Percentiles rank a stretch among this genome's conserved stretches.
These are phyloP conservation scores for Hiodon alosoides DNA, from an alignment of 2,113 vertebrate species.

Conservation along the genomic window DNA sequence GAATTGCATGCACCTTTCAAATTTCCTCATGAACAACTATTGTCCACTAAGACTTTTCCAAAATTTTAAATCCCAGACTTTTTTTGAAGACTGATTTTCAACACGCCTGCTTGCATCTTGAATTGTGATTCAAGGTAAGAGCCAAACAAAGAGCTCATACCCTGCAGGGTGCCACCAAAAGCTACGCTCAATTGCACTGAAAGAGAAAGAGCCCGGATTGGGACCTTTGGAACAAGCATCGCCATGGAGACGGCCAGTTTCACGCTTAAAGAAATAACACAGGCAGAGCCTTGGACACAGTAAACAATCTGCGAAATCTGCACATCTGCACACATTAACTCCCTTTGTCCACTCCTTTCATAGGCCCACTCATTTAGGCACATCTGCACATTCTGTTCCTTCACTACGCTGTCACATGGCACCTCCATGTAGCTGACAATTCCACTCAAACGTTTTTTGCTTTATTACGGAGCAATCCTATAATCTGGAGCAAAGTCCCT, in stretches of 20 bases:
- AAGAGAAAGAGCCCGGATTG: slow-evolving; percentile 20
- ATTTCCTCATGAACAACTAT: no score
- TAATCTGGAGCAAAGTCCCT: background rate
- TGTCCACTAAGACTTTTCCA: no score
- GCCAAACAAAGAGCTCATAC: slow-evolving; percentile 7
- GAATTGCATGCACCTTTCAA: no score
- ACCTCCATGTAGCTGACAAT: background rate
- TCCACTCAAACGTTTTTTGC: background rate
- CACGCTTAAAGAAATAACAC: slow-evolving; percentile 29
- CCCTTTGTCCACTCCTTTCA: slow-evolving; percentile 17
- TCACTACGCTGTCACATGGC: background rate
- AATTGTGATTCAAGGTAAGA: slow-evolving; percentile 9
- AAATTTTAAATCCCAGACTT: no score
- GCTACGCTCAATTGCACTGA: background rate
- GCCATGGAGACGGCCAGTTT: slow-evolving; percentile 28
- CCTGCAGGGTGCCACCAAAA: background rate
- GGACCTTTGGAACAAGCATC: slow-evolving; percentile 32
- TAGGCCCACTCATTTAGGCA: background rate
- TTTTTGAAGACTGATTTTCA: no score
- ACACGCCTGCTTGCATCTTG: no score
- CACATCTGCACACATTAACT: slow-evolving; percentile 29
- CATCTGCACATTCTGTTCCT: background rate
- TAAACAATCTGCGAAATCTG: slow-evolving; percentile 33
- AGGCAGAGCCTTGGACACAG: slow-evolving; percentile 33
- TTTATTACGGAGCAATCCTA: background rate